phyloP scores from a whole-genome alignment of 2,113 vertebrate species.

The Panthera leo region DNA sequence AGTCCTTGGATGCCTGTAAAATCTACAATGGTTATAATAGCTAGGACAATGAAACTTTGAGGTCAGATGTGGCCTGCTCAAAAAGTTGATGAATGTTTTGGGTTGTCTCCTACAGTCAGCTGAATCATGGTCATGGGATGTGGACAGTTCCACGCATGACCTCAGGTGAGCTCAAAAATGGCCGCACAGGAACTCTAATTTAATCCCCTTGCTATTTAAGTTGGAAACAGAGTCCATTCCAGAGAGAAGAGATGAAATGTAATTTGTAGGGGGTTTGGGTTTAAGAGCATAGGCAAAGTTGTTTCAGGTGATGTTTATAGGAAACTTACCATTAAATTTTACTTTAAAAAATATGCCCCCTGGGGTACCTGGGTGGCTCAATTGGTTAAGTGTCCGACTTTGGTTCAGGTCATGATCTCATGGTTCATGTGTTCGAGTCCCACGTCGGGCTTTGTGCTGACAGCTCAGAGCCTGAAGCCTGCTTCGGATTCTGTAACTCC shows the following conservation, averaged over 20 bases:
- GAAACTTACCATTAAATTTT: neutral
- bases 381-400: no score
- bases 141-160: neutral
- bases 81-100: neutral
- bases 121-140: neutral
- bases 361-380: no score
- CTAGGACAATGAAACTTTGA: neutral
- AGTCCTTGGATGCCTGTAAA: neutral
- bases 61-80: neutral
- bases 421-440: no score
- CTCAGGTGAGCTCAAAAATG: slow-evolving; percentile 58
- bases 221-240: slow-evolving; percentile 37
- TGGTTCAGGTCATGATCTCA: no score
- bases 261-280: neutral
- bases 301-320: neutral
- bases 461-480: no score
- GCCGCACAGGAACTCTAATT: neutral
- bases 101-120: neutral
- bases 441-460: no score
- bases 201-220: slow-evolving; percentile 32
- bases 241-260: slow-evolving; percentile 30
- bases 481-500: no score
- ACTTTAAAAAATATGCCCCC: neutral
- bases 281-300: slow-evolving; percentile 33
- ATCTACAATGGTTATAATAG: neutral